Evolutionary conservation across 1,140 invertebrate genomes (phyloP).

Genomic region (Plodia interpunctella): DNA sequence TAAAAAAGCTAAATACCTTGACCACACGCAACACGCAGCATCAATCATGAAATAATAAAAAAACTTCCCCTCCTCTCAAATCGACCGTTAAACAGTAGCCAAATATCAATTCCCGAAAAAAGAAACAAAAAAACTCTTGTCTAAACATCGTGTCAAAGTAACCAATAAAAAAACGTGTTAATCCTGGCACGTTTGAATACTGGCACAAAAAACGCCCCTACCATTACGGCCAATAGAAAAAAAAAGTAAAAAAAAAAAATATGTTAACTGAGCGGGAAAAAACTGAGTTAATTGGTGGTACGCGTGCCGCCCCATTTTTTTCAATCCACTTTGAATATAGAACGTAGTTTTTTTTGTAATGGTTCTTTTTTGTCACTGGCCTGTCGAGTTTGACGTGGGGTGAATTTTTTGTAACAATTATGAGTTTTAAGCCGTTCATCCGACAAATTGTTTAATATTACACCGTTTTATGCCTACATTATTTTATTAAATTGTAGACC

Average conservation of each 20-base stretch:
- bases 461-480: not conserved
- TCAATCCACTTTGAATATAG: conserved; percentile 14
- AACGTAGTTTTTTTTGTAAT: conserved; percentile 38
- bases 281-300: conserved; percentile 64
- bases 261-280: conserved; percentile 17
- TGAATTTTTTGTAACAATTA: conserved; percentile 70
- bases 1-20: not conserved
- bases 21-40: not conserved
- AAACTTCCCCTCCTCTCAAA: conserved; percentile 23
- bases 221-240: conserved; percentile 62
- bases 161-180: conserved; percentile 45
- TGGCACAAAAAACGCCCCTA: conserved; percentile 55
- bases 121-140: conserved; percentile 43
- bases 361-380: conserved; percentile 2
- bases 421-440: conserved; percentile 30
- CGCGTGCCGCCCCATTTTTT: conserved; percentile 62
- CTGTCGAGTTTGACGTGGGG: conserved; percentile 35
- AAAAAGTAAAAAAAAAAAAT: conserved; percentile 12
- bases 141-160: conserved; percentile 64
- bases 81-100: conserved; percentile 61
- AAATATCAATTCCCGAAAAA: conserved; percentile 40
- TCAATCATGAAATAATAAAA: not conserved
- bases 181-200: conserved; percentile 46
- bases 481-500: conserved; percentile 20
- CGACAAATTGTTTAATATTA: conserved; percentile 61